Base-by-base conservation (phyloP, 2,797 vertebrate species). In the Sternotherus odoratus region DNA sequence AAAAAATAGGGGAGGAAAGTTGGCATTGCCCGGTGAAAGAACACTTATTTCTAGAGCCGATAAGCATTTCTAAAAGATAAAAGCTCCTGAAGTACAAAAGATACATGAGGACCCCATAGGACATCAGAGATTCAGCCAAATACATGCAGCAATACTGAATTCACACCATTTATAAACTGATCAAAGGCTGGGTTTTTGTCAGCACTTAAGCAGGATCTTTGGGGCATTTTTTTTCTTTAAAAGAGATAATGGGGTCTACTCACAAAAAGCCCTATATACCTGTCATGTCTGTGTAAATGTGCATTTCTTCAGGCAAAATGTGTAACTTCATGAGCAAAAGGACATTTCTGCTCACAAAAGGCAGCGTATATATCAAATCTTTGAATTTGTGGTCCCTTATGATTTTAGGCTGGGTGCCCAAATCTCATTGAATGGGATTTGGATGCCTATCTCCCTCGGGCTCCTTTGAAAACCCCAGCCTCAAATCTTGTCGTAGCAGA, bases 81-180 rank as follows among this genome's bases (percentile, higher is more conserved):
- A 83, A 17, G 51, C 74, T 87, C 12, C 39, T 79, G 51, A 90
- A 93, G 77, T 9, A 5, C 30, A 90, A 88, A 24, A 50, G 51
- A 85, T 88, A 9, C 2, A 81, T 91, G 94, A 86, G 63, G 63
- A 33, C 9, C 30, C 69, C 79, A 60, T 75, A 39, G 9, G 77
- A n/a, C 4, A 6, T 2, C 33, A 39, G 57, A 89, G 49, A 90
- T 82, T 82, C 74, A 88, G 79, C 57, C 86, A 95, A 94, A 91
- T 43, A 28, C 10, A 28, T 43, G 5, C 49, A 82, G 28, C 16
- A 90, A 66, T 49, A 77, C 33, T 49, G 77, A 83, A 4, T 85
- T 90, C 91, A 79, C 26, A 23, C 19, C 19, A 69, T 54, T 66
- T 53, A 77, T 80, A 88, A 85, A 88, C 88, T 84, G 50, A 93